Conservation (phyloP, 2,113 vertebrate genomes). For the Peucedramus taeniatus region DNA sequence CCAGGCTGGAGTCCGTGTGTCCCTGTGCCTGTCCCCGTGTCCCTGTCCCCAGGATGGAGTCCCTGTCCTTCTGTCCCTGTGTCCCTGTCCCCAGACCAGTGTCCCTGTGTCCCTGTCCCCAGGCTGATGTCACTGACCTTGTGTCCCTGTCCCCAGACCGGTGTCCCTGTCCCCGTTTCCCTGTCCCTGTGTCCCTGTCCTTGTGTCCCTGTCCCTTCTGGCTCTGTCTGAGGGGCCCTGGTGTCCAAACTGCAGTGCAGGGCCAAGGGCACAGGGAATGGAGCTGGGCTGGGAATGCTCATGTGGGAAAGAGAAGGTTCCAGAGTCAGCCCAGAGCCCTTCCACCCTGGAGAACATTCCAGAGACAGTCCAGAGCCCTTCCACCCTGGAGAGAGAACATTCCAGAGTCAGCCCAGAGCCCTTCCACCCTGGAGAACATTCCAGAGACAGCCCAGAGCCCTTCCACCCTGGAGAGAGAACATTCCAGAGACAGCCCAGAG, state of each 20-base stretch:
- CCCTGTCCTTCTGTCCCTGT: too few relatives aligned
- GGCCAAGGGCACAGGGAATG: neutral
- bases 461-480: neutral
- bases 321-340: neutral
- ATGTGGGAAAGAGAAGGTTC: too few relatives aligned
- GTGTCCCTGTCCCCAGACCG: neutral
- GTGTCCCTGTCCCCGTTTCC: too few relatives aligned
- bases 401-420: neutral
- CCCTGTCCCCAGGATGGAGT: too few relatives aligned
- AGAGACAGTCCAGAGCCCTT: neutral
- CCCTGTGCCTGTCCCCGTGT: too few relatives aligned
- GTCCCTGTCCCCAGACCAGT: too few relatives aligned
- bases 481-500: neutral
- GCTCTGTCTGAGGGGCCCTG: neutral
- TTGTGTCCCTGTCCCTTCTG: neutral
- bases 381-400: neutral
- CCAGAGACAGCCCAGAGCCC: neutral
- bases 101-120: neutral
- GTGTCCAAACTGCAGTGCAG: neutral
- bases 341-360: neutral
- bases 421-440: neutral
- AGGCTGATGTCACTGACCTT: too few relatives aligned
- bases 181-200: neutral
- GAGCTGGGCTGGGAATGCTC: neutral
- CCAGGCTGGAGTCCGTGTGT: too few relatives aligned